Conservation (phyloP, 2,113 vertebrate genomes). For the Ursus arctos region DNA sequence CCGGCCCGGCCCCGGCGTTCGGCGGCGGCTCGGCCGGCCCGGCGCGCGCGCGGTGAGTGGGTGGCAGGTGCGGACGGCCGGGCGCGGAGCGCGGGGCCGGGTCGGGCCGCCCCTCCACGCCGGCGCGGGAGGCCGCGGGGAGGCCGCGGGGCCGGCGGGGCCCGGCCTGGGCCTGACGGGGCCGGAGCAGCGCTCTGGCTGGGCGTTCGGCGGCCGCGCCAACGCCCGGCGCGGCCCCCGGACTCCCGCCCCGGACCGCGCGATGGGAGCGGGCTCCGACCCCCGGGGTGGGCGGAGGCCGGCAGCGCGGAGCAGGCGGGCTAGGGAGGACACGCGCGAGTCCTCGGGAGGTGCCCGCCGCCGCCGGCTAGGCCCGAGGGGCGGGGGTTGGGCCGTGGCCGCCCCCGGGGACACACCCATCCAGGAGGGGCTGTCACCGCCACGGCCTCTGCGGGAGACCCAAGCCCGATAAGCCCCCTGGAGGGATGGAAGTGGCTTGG, state of each 20-base stretch:
- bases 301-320: not conserved
- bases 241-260: not conserved
- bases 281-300: not conserved
- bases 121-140: no score
- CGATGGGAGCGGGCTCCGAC: not conserved
- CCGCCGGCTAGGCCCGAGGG: not conserved
- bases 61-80: no score
- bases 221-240: not conserved
- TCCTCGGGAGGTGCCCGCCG: not conserved
- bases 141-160: no score
- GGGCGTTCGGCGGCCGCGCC: not conserved
- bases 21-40: not conserved
- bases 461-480: not conserved
- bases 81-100: no score
- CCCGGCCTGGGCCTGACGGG: no score
- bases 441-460: not conserved
- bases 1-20: slow-evolving; percentile 37
- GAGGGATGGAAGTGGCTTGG: not conserved
- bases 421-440: not conserved
- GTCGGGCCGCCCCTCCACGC: no score
- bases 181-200: not conserved
- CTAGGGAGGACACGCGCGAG: not conserved
- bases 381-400: not conserved
- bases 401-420: slow-evolving; percentile 70
- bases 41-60: no score